These are phyloP conservation scores for Amitus sp. DNA, from an alignment of 2,888 invertebrate genomes.

Conservation along the genomic window DNA sequence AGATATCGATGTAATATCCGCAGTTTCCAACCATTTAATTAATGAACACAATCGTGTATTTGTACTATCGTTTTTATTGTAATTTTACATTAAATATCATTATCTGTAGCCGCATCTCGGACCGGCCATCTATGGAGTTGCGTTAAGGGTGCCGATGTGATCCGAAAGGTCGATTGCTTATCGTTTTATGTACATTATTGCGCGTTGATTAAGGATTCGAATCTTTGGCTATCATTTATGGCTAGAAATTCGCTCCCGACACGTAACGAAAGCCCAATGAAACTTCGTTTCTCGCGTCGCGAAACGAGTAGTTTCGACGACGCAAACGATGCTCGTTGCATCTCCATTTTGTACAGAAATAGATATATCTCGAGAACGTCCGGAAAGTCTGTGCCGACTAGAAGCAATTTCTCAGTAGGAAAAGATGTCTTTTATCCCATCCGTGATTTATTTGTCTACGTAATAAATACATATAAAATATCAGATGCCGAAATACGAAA, in stretches of 20 bases:
- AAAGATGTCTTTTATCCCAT: slow-evolving; percentile 1
- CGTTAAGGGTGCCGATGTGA: too few species aligned
- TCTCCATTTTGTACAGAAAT: neutral
- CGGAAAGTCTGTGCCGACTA: neutral
- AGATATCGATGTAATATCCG: too few species aligned
- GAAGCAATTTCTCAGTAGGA: slow-evolving; percentile 2
- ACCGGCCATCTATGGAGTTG: too few species aligned
- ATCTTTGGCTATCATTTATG: neutral
- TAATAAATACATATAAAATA: slow-evolving; percentile 10
- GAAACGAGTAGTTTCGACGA: neutral
- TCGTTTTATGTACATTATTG: slow-evolving; percentile 6
- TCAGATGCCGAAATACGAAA: neutral
- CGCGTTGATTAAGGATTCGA: neutral
- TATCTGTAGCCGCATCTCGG: too few species aligned
- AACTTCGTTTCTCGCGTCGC: neutral
- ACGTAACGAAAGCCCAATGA: neutral
- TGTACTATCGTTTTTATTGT: slow-evolving; percentile 6
- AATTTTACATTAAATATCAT: slow-evolving; percentile 3
- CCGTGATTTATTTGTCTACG: slow-evolving; percentile 1
- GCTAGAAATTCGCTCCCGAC: too few species aligned
- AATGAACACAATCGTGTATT: neutral
- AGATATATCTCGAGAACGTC: neutral
- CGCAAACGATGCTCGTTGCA: neutral
- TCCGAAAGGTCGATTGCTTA: slow-evolving; percentile 5
- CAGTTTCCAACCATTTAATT: too few species aligned